A percentile compares a stretch with the other conserved stretches of the same genome.
Evolutionary conservation across 2,888 invertebrate genomes (phyloP).

Genomic region (Drosophila histrio): DNA sequence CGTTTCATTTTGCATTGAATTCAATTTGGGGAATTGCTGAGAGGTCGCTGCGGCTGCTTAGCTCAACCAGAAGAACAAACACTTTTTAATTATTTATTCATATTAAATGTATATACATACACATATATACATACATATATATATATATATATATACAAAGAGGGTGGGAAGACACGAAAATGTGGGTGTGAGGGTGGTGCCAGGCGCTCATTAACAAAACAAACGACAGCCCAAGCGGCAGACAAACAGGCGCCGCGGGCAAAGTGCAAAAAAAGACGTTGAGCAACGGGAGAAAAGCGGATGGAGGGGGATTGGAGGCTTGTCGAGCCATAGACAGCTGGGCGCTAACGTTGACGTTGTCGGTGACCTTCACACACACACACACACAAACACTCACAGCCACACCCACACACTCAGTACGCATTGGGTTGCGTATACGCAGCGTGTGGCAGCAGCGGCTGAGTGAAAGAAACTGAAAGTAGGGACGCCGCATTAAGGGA

Average conservation of each 20-base stretch:
- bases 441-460: slow-evolving; percentile 23
- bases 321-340: slow-evolving; percentile 44
- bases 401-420: slow-evolving; percentile 6
- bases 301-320: not conserved
- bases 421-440: slow-evolving; percentile 51
- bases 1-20: slow-evolving; percentile 23
- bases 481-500: slow-evolving; percentile 59
- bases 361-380: slow-evolving; percentile 46
- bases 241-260: slow-evolving; percentile 51
- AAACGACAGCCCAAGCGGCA: slow-evolving; percentile 50
- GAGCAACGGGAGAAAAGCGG: not conserved
- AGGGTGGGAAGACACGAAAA: not conserved
- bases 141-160: not conserved
- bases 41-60: slow-evolving; percentile 30
- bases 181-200: slow-evolving; percentile 5
- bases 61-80: slow-evolving; percentile 43
- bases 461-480: slow-evolving; percentile 43
- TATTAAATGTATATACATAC: slow-evolving; percentile 5
- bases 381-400: not conserved
- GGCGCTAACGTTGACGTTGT: slow-evolving; percentile 37
- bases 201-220: slow-evolving; percentile 59
- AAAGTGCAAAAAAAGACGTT: not conserved
- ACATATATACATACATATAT: not conserved
- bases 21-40: slow-evolving; percentile 28
- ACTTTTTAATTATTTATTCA: slow-evolving; percentile 60